phyloP scores from a whole-genome alignment of 2,888 invertebrate genomes.

The Stegophylla sp. region DNA sequence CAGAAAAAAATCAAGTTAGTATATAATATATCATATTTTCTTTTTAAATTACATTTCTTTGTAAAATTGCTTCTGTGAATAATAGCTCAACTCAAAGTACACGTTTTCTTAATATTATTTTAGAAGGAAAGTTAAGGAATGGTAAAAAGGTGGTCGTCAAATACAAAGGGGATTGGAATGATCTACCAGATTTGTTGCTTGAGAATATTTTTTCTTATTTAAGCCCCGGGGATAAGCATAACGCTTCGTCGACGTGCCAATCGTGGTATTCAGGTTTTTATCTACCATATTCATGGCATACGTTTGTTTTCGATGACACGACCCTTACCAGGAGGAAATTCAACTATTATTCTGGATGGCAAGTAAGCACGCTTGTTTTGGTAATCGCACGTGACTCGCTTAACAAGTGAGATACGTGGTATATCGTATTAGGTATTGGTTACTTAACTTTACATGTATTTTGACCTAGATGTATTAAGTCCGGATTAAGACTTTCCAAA shows the following conservation, averaged over 20 bases:
- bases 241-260: conserved; percentile 75
- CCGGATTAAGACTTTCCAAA: too few species aligned
- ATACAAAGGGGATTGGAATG: conserved; percentile 68
- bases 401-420: too few species aligned
- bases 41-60: not conserved
- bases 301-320: conserved; percentile 75
- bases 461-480: too few species aligned
- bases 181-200: conserved; percentile 75
- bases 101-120: not conserved
- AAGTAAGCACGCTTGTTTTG: conserved; percentile 65
- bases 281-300: conserved; percentile 77
- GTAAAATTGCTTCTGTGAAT: not conserved
- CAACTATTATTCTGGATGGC: conserved; percentile 84
- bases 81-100: not conserved
- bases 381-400: too few species aligned
- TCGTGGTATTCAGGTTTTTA: conserved; percentile 76
- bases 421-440: too few species aligned
- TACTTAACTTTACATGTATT: too few species aligned
- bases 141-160: not conserved
- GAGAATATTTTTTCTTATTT: conserved; percentile 77
- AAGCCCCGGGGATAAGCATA: conserved; percentile 74
- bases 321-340: conserved; percentile 78
- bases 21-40: too few species aligned
- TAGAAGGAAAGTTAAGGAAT: conserved; percentile 9
- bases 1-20: conserved; percentile 17